Percentiles rank a stretch among this genome's conserved stretches.
Evolutionary conservation across 1,140 invertebrate species (phyloP).

Genomic region (Coenobita brevimanus): DNA sequence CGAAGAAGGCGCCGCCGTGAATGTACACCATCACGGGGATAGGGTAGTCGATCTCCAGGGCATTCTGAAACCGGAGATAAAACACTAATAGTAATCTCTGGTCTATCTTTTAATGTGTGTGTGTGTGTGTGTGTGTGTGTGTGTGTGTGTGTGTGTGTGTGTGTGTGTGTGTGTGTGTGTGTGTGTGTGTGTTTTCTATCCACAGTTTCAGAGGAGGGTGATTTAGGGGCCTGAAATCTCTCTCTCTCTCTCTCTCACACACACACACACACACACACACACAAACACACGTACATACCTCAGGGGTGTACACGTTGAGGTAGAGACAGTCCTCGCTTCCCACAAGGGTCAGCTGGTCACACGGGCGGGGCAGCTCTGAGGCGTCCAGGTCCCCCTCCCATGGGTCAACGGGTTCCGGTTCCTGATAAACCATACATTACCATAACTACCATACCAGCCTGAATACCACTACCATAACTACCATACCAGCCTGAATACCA

Average conservation of each 20-base stretch:
- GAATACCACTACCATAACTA: no score
- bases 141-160: no score
- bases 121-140: no score
- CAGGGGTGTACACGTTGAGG: conserved; percentile 89
- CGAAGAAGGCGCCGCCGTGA: conserved; percentile 69
- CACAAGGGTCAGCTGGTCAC: conserved; percentile 7
- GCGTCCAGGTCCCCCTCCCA: conserved; percentile 37
- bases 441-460: no score
- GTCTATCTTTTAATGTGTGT: no score
- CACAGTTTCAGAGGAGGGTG: no score
- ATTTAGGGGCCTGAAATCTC: neutral
- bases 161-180: no score
- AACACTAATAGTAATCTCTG: no score
- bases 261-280: neutral
- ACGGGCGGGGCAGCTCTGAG: conserved; percentile 4
- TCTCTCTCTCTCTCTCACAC: neutral
- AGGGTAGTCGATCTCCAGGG: neutral
- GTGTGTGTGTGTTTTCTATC: no score
- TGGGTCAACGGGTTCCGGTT: conserved; percentile 5
- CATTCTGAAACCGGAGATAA: no score
- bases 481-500: no score
- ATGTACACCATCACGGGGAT: conserved; percentile 70
- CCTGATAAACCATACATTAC: neutral
- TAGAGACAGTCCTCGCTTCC: conserved; percentile 94
- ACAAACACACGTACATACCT: conserved; percentile 71